Evolutionary conservation across 1,140 invertebrate genomes (phyloP).

Genomic region (Helicoverpa zea): DNA sequence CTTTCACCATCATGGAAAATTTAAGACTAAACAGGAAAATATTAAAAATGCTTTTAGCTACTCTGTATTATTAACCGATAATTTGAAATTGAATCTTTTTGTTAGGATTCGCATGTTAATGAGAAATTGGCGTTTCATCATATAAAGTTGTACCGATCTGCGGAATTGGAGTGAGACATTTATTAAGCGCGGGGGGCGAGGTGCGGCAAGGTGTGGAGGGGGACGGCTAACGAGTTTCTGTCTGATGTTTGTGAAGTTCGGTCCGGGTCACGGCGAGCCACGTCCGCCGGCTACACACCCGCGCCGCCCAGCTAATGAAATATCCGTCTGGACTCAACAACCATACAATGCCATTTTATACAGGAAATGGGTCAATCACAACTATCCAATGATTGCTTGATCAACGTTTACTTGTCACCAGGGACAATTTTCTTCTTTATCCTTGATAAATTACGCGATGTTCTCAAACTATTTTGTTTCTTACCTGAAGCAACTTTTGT

Average conservation of each 20-base stretch:
- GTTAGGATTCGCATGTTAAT: not conserved
- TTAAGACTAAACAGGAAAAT: conserved; percentile 36
- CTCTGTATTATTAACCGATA: conserved; percentile 8
- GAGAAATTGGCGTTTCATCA: conserved; percentile 10
- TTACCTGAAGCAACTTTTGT: conserved; percentile 9
- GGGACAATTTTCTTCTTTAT: not conserved
- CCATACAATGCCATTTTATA: conserved; percentile 36
- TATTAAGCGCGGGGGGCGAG: conserved; percentile 48
- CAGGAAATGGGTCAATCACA: conserved; percentile 30
- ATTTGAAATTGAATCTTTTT: conserved; percentile 32
- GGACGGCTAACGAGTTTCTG: conserved; percentile 63
- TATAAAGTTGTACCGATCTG: conserved; percentile 46
- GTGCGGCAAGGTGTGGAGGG: conserved; percentile 48
- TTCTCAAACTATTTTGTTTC: conserved; percentile 17
- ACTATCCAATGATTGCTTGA: conserved; percentile 25
- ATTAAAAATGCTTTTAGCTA: conserved; percentile 19
- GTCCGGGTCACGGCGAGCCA: conserved; percentile 55
- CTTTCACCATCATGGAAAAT: conserved; percentile 23
- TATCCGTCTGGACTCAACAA: conserved; percentile 43
- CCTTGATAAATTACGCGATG: not conserved
- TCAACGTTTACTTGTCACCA: conserved; percentile 14
- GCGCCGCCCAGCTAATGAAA: conserved; percentile 48
- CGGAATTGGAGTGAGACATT: conserved; percentile 57
- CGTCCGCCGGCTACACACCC: conserved; percentile 36
- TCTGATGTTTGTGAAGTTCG: conserved; percentile 63